Base-by-base conservation (phyloP, 2,888 invertebrate species). In the Drosophila mimica region DNA sequence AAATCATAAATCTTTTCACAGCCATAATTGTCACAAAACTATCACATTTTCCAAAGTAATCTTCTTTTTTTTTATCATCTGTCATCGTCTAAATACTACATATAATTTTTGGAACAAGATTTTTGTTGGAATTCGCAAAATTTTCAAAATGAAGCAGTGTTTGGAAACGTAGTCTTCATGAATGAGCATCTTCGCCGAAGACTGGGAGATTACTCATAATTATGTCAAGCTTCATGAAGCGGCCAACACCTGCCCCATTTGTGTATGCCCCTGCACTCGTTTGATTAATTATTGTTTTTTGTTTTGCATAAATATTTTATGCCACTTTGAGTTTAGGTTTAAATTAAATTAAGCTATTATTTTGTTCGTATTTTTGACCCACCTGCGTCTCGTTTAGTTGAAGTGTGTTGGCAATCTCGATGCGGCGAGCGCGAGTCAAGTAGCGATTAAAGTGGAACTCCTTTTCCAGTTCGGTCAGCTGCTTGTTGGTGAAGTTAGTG, bases 371-470 rank as follows among this genome's bases (percentile, higher is more conserved):
- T 4, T 4, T n/a, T 5, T 33, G 36, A 61, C 83, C 80, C 82
- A 93, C 93, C 94, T 99, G 99, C 2, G 99, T 99, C 93, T 99
- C 99, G 93, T 99, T 99, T 61, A 99, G 95, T 91, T 98, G 98
- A 64, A 99, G 94, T 4, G 98, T 97, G 4, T 98, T 97, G 0
- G 99, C 99, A 83, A 99, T 99, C 94, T 99, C 99, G 92, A 99
- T 99, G 88, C 99, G 95, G 81, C 99, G 94, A 46, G 99, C 99
- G 84, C 99, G 94, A 46, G 99, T 99, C 91, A 99, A 95, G 94
- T 99, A 99, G 94, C 99, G 99, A 94, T 99, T 99, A 94, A 99
- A 99, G 93, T 99, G 99, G 94, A 99, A 99, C 93, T 99, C 99
- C 93, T 99, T 99, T 93, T 99, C 99, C 81, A 99, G 95, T 93